Evolutionary conservation across 1,140 invertebrate genomes (phyloP).

Genomic region (Sinonovacula constricta): DNA sequence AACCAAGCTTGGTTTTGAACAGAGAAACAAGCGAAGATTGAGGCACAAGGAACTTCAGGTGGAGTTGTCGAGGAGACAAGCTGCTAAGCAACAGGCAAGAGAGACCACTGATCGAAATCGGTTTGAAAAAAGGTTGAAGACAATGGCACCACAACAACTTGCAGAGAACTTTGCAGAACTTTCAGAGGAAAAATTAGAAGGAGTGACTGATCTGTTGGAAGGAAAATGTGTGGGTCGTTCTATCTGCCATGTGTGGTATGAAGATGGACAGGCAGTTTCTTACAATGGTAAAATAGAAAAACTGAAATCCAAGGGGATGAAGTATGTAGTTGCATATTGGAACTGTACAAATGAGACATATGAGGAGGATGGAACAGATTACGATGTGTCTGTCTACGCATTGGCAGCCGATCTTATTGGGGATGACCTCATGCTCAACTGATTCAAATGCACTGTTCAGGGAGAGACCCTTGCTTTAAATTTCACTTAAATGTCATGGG

Average conservation of each 20-base stretch:
- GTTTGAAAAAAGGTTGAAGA: constrained; percentile 5
- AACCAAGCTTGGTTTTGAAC: too few relatives aligned
- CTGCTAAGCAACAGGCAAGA: background rate
- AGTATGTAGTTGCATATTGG: too few relatives aligned
- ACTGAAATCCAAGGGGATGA: constrained; percentile 8
- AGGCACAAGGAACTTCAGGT: background rate
- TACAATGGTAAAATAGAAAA: constrained; percentile 36
- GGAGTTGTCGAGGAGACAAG: background rate
- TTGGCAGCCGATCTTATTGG: constrained; percentile 32
- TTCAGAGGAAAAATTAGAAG: too few relatives aligned
- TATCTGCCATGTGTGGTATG: background rate
- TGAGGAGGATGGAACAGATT: constrained; percentile 42
- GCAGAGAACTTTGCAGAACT: background rate
- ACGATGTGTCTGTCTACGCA: constrained; percentile 36
- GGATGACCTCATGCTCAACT: too few relatives aligned
- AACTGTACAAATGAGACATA: too few relatives aligned
- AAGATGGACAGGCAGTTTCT: too few relatives aligned
- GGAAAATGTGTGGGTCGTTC: background rate
- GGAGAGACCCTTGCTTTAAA: too few relatives aligned
- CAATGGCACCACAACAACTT: background rate
- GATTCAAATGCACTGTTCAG: too few relatives aligned
- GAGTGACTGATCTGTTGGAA: background rate
- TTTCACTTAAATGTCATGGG: too few relatives aligned
- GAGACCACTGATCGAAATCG: too few relatives aligned
- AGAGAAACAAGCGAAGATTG: background rate